Base-by-base conservation (phyloP, 1,140 invertebrate species). In the Euura saliciscinereae region DNA sequence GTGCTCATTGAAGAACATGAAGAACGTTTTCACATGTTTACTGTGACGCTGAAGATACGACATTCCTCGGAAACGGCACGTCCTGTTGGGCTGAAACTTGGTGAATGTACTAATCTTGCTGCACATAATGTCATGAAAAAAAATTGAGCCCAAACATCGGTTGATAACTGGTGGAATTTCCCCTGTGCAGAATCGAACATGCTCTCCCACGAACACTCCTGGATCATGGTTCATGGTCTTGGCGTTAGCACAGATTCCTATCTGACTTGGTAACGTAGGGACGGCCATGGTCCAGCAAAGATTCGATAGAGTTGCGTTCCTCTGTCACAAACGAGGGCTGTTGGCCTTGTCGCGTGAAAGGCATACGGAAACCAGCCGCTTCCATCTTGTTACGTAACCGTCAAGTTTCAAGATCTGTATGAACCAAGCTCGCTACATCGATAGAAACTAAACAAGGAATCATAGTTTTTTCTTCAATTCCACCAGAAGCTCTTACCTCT, bases 361-460 rank as follows among this genome's bases (percentile, higher is more conserved):
- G 82, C 82, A 83, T 74, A 83, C 80, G 82, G 82, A 83, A 83
- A 83, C 82, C 69, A n/a, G 72, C 68, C 77, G 76, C 81, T 79
- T 83, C 82, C 82, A 83, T 83, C 80, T 83, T 83, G 81, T 82
- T 83, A 82, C 82, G 82, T 83, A 83, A 83, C 81, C 74, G 71
- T 73, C 68, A 71, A 79, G 72, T 83, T 83, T 83, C 81, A 79
- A 75, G 81, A 80, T 78, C 81, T 77, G 76, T 73, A 65, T 76
- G 73, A 69, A 73, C 28, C 28, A 28, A 28, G 28, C 28, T 28
- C 28, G 28, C 28, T 28, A 28, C 28, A 28, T 28, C 28, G 28
- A 28, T 28, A 28, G 28, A 28, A 28, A 28, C 28, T 28, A 1
- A 28, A 28, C 28, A 28, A 28, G 28, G 28, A 28, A 28, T 28